These are phyloP conservation scores for human DNA, from an alignment of 2,113 vertebrate genomes.

Conservation along the genomic window DNA sequence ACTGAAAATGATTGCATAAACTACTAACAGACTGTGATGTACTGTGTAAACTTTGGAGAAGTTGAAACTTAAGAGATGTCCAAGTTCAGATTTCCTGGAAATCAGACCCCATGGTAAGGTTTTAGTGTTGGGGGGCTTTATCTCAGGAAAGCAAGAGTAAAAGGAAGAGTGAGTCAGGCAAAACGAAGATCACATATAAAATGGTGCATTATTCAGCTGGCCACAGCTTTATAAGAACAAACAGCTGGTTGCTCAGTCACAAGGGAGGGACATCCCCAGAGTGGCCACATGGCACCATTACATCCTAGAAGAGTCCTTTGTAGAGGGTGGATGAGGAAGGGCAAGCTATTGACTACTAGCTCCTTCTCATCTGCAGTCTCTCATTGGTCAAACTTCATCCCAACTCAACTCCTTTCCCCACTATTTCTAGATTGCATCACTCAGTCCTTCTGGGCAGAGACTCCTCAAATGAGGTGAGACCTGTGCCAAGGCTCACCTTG, in stretches of 20 bases:
- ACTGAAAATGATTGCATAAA: background rate
- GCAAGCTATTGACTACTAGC: background rate
- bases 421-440: background rate
- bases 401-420: background rate
- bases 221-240: background rate
- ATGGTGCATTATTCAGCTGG: background rate
- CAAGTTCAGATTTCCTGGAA: background rate
- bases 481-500: background rate
- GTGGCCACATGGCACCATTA: background rate
- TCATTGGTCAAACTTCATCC: background rate
- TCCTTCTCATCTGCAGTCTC: background rate
- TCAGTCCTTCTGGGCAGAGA: background rate
- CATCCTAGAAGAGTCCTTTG: background rate
- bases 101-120: background rate
- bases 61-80: background rate
- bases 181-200: background rate
- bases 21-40: background rate
- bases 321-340: background rate
- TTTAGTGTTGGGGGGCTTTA: background rate
- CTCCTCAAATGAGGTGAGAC: background rate
- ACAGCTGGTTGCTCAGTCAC: background rate
- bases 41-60: background rate
- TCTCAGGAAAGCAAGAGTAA: slow-evolving; percentile 13
- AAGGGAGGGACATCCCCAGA: background rate
- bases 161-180: background rate